Evolutionary conservation across 1,140 invertebrate genomes (phyloP).

Genomic region (Stratiolaelaps scimitus): DNA sequence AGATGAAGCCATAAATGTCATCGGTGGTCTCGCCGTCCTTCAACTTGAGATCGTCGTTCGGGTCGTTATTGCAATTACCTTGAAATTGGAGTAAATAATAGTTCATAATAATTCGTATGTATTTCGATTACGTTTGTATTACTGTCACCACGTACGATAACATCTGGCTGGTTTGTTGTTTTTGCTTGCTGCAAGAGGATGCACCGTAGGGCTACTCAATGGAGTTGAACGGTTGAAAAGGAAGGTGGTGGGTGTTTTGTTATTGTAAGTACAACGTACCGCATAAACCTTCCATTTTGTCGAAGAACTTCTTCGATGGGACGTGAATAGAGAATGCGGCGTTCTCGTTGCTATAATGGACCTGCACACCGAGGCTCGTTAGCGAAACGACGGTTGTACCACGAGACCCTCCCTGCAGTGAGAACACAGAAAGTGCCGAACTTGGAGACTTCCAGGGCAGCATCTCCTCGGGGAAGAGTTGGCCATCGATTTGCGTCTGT

Average conservation of each 20-base stretch:
- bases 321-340: slow-evolving; percentile 49
- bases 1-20: slow-evolving; percentile 47
- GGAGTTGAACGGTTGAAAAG: too few relatives aligned
- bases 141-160: background rate
- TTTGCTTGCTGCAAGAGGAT: too few relatives aligned
- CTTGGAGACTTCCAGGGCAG: slow-evolving; percentile 28
- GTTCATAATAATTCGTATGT: background rate
- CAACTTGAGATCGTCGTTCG: slow-evolving; percentile 51
- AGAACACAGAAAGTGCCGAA: slow-evolving; percentile 30
- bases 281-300: slow-evolving; percentile 60
- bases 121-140: background rate
- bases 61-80: slow-evolving; percentile 53
- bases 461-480: slow-evolving; percentile 29
- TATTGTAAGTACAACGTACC: slow-evolving; percentile 44
- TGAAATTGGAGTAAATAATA: background rate
- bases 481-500: slow-evolving; percentile 16
- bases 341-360: slow-evolving; percentile 38
- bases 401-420: slow-evolving; percentile 31
- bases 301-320: slow-evolving; percentile 57
- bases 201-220: too few relatives aligned
- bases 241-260: too few relatives aligned
- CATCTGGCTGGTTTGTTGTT: background rate
- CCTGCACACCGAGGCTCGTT: slow-evolving; percentile 37
- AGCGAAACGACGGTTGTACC: slow-evolving; percentile 36
- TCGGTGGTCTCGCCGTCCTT: slow-evolving; percentile 43